A percentile compares a stretch with the other conserved stretches of the same genome.
Conservation (phyloP, 1,140 invertebrate species). For the Zaprionus africanus region DNA sequence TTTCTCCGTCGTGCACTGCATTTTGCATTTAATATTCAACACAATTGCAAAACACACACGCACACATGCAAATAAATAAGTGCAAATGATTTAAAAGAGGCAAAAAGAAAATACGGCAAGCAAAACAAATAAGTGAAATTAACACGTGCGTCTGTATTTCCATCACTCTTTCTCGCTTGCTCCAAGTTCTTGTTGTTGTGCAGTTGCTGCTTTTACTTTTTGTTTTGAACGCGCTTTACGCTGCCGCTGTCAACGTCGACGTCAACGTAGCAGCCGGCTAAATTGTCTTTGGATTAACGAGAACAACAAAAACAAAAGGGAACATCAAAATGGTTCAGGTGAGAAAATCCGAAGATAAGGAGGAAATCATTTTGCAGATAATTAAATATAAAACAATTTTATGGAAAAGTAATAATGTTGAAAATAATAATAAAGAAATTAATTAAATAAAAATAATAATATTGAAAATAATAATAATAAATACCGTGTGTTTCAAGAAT, state of each 20-base stretch:
- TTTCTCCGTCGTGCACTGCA: conserved; percentile 22
- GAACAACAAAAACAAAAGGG: conserved; percentile 5
- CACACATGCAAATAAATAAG: conserved; percentile 14
- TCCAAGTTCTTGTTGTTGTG: conserved; percentile 15
- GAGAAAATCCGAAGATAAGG: conserved; percentile 18
- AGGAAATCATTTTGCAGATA: neutral
- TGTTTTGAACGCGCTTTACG: conserved; percentile 32
- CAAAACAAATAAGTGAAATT: conserved; percentile 67
- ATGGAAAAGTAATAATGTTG: neutral
- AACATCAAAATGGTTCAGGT: conserved; percentile 67
- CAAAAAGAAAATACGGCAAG: conserved; percentile 32
- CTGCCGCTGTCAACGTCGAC: conserved; percentile 29
- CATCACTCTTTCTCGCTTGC: neutral
- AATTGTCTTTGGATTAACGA: conserved; percentile 40
- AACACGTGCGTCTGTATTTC: conserved; percentile 52
- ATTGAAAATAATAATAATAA: too few relatives aligned
- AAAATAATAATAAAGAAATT: too few relatives aligned
- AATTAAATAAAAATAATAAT: neutral
- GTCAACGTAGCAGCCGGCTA: conserved; percentile 9
- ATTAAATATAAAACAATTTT: neutral
- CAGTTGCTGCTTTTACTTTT: conserved; percentile 52
- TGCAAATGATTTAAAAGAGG: conserved; percentile 41
- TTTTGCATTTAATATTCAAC: conserved; percentile 27
- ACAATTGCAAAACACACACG: conserved; percentile 14
- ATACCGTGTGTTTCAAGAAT: too few relatives aligned